A percentile compares a stretch with the other conserved stretches of the same genome.
phyloP scores from a whole-genome alignment of 1,140 invertebrate genomes.

The Lerema accius region DNA sequence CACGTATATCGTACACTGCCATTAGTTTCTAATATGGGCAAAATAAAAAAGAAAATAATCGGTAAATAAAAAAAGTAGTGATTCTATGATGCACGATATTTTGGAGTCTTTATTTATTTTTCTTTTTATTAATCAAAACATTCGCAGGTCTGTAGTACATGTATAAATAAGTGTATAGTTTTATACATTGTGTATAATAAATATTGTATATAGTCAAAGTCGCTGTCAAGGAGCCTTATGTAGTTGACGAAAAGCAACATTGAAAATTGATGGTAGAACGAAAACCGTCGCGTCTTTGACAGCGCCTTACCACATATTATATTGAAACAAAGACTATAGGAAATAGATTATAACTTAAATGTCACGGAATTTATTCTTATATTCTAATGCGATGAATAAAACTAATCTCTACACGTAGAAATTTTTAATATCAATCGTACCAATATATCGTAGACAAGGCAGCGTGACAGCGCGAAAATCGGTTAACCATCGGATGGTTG shows the following conservation, averaged over 20 bases:
- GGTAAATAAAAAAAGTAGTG: no score
- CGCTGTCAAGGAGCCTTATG: neutral
- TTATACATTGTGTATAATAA: neutral
- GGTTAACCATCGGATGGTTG: no score
- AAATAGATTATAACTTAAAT: constrained; percentile 6
- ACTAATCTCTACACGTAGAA: neutral
- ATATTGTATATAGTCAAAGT: neutral
- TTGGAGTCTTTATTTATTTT: no score
- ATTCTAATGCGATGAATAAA: constrained; percentile 8
- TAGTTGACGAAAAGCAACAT: neutral
- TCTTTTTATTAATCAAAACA: no score
- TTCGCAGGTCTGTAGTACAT: constrained; percentile 13
- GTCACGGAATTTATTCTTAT: constrained; percentile 6
- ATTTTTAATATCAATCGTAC: neutral
- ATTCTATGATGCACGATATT: no score
- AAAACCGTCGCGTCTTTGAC: neutral
- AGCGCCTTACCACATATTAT: neutral
- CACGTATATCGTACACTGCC: no score
- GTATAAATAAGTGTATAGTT: constrained; percentile 5
- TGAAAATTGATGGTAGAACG: neutral
- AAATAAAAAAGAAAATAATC: neutral
- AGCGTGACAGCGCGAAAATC: neutral
- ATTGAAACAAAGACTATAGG: constrained; percentile 16
- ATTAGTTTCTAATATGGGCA: no score
- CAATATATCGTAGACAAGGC: neutral